Conservation (phyloP, 2,113 vertebrate genomes). For the Kobus ellipsiprymnus region DNA sequence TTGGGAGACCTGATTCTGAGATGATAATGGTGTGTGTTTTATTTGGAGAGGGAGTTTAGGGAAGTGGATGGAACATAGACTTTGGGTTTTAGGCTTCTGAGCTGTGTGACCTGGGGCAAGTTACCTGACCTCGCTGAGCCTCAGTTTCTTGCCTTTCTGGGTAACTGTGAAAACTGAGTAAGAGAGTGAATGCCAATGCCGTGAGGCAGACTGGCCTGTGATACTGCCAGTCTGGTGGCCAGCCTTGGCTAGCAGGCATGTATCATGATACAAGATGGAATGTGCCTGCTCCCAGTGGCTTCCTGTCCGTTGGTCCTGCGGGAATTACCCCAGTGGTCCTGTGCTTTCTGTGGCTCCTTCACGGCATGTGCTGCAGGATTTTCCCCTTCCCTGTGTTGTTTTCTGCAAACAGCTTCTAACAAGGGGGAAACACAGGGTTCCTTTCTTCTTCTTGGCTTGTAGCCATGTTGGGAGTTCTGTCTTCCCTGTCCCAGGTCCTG, state of each 20-base stretch:
- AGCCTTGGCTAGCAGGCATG: neutral
- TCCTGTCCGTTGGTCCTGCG: neutral
- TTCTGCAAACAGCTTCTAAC: neutral
- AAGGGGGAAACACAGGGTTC: neutral
- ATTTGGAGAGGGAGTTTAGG: neutral
- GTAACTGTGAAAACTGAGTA: neutral
- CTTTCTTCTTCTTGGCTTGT: neutral
- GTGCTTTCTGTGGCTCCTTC: neutral
- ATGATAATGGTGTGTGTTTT: accelerated
- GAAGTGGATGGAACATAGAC: neutral
- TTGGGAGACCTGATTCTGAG: neutral
- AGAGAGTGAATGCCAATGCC: neutral
- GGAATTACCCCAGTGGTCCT: accelerated
- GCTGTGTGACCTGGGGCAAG: neutral
- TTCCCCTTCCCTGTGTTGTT: neutral
- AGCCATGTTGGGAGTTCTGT: accelerated
- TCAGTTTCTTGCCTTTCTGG: neutral
- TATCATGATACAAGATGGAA: accelerated
- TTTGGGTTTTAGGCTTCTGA: neutral
- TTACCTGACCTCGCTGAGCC: neutral
- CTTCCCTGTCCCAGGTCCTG: neutral
- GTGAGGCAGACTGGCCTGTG: accelerated
- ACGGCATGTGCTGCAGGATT: neutral
- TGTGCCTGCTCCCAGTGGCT: neutral
- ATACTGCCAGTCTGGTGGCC: accelerated